phyloP scores from a whole-genome alignment of 2,888 invertebrate species.

The Gasteruption jaculator region DNA sequence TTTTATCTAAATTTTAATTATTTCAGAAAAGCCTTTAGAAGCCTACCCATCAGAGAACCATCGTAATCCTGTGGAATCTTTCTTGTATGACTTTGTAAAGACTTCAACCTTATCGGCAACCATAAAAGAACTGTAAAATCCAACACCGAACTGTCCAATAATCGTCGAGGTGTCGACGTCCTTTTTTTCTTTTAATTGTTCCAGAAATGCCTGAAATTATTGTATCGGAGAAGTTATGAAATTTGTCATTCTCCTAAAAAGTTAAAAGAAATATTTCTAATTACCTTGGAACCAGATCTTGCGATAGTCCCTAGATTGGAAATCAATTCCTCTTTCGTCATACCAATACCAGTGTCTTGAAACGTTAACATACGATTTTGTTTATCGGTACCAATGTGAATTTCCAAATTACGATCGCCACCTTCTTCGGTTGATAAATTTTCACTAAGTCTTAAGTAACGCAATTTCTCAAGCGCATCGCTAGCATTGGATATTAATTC shows the following conservation, averaged over 20 bases:
- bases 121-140: slow-evolving; percentile 97
- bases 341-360: slow-evolving; percentile 93
- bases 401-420: slow-evolving; percentile 72
- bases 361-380: slow-evolving; percentile 78
- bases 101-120: slow-evolving; percentile 94
- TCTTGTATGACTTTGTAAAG: slow-evolving; percentile 69
- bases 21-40: slow-evolving; percentile 7
- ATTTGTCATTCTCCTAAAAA: background rate
- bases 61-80: slow-evolving; percentile 67
- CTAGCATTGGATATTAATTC: slow-evolving; percentile 96
- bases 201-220: slow-evolving; percentile 74
- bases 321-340: slow-evolving; percentile 88
- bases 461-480: slow-evolving; percentile 93
- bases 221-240: background rate
- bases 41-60: slow-evolving; percentile 89
- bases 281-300: slow-evolving; percentile 86
- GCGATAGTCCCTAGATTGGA: slow-evolving; percentile 94
- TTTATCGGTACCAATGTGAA: slow-evolving; percentile 85
- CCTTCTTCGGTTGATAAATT: slow-evolving; percentile 53
- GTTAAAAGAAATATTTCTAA: slow-evolving; percentile 8
- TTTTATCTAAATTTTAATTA: slow-evolving; percentile 5
- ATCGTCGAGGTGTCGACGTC: slow-evolving; percentile 67
- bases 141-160: slow-evolving; percentile 97
- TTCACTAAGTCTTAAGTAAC: slow-evolving; percentile 67
- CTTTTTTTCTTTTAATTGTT: slow-evolving; percentile 71